Evolutionary conservation across 2,113 vertebrate genomes (phyloP), one percentile per base, ranked within the genome.

Genomic region (Cololabis saira): DNA sequence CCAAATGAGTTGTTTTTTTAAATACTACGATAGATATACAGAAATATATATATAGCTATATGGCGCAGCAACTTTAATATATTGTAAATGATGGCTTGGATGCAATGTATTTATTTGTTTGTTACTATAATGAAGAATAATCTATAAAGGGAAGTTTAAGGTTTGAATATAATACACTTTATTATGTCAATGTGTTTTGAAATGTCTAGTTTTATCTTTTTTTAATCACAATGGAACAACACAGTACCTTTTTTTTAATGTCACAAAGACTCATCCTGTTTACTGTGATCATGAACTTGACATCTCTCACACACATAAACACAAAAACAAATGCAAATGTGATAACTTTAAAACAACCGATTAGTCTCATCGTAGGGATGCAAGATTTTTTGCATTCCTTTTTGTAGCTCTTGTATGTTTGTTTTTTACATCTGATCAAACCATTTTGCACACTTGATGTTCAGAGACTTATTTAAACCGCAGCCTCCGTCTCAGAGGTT

Each of bases 51-150:
- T 79, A 76, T 79, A 89, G 80, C 89, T 66, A 88, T 56, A 71
- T 71, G 83, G 88, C 76, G 89, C 92, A 91, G 90, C 88, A 68
- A 91, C 86, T 91, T 92, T 93, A 93, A 93, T 93, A 93, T 94
- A 94, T 92, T 93, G 89, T 93, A 93, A 93, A 93, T 89, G 86
- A 90, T 88, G 84, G 92, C 91, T 93, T 93, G 86, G 82, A 93
- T 93, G 91, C 92, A 91, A 92, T 87, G 90, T 94, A 93, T 93
- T 93, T 94, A 93, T 94, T 91, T 92, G 86, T 91, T 90, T 91
- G 82, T 88, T 89, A 90, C 65, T 80, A 81, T 88, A 91, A 88
- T 90, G 87, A 91, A 91, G 86, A 93, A 89, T 75, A 84, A 81
- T 85, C 79, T 73, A 80, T 87, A 88, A 90, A 89, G 86, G 89